phyloP scores from a whole-genome alignment of 2,888 invertebrate genomes.

The Asteroscopus sphinx region DNA sequence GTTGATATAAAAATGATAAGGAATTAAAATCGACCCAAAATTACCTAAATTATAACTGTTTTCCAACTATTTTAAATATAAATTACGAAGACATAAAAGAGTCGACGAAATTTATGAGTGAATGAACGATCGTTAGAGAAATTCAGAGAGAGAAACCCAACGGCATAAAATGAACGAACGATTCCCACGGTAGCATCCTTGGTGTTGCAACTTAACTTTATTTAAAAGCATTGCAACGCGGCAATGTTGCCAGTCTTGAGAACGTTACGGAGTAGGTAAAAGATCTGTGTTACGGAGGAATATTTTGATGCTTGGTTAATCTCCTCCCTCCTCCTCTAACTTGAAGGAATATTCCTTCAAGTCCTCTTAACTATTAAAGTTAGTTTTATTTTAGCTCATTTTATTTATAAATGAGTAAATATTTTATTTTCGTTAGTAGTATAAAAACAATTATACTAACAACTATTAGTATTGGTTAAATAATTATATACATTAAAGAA shows the following conservation, averaged over 20 bases:
- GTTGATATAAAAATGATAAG: conserved; percentile 68
- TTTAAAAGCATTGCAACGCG: no score
- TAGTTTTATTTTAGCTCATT: background rate
- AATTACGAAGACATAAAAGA: conserved; percentile 70
- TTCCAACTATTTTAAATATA: conserved; percentile 73
- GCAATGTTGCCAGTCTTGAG: no score
- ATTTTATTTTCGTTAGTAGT: no score
- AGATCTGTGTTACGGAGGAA: no score
- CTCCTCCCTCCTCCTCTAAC: no score
- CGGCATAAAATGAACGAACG: conserved; percentile 51
- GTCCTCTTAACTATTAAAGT: background rate
- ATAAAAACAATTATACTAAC: no score
- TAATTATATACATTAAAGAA: no score
- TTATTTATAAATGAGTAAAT: background rate
- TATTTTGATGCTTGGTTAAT: no score
- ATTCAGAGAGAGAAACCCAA: conserved; percentile 22
- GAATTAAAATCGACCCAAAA: conserved; percentile 71
- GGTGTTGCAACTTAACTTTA: conserved; percentile 51
- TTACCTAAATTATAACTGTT: conserved; percentile 67
- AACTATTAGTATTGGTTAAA: no score
- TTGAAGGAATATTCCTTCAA: background rate
- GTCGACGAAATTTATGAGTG: conserved; percentile 73
- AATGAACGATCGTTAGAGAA: conserved; percentile 60
- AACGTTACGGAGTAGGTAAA: no score
- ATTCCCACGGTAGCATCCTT: conserved; percentile 45